These are phyloP conservation scores for Venturia canescens DNA, from an alignment of 1,140 invertebrate species.

Conservation along the genomic window DNA sequence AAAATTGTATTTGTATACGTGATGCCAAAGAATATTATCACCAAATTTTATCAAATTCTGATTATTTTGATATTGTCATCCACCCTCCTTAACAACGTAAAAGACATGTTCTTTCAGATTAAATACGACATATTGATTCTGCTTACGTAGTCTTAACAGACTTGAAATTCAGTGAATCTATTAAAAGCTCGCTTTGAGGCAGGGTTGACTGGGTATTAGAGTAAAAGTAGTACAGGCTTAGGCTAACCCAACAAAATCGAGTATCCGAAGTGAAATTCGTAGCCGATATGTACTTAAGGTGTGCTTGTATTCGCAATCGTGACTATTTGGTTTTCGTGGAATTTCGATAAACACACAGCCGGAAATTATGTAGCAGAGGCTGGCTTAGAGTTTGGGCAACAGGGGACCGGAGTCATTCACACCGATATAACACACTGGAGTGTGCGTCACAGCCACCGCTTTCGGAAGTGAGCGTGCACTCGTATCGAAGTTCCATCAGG, in stretches of 20 bases:
- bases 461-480: not conserved
- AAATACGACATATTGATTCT: not conserved
- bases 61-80: too few species aligned
- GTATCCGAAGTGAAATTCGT: not conserved
- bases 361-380: constrained; percentile 24
- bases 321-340: constrained; percentile 16
- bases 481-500: constrained; percentile 20
- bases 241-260: constrained; percentile 10
- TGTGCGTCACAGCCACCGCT: not conserved
- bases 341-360: constrained; percentile 34
- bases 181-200: not conserved
- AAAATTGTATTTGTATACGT: too few species aligned
- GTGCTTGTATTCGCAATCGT: not conserved
- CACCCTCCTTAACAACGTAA: too few species aligned
- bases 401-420: not conserved
- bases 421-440: not conserved
- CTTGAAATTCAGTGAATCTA: not conserved
- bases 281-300: not conserved
- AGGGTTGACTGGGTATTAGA: not conserved
- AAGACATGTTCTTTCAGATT: not conserved
- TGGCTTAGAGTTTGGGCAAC: constrained; percentile 27
- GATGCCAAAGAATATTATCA: too few species aligned
- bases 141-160: not conserved
- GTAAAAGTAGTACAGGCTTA: not conserved
- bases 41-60: too few species aligned